Percentiles rank a stretch among this genome's conserved stretches.
Conservation (phyloP, 2,888 invertebrate species). For the Dynastes maya region DNA sequence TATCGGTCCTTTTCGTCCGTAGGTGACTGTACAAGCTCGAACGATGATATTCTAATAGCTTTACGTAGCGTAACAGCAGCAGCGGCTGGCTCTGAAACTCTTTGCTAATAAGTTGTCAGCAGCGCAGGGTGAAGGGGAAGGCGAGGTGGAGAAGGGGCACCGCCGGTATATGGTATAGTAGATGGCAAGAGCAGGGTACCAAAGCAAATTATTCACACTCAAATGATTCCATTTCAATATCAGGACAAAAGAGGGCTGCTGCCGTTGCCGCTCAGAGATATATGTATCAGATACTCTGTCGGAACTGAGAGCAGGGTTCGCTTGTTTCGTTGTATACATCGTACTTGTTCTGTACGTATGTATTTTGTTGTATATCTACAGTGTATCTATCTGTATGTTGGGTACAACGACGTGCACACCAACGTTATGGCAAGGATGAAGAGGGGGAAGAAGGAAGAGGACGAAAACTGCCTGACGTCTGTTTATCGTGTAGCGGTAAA, state of each 20-base stretch:
- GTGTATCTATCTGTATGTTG: neutral
- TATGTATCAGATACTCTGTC: conserved; percentile 65
- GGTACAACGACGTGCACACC: conserved; percentile 3
- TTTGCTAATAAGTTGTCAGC: conserved; percentile 67
- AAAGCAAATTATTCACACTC: conserved; percentile 81
- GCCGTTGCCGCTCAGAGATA: conserved; percentile 61
- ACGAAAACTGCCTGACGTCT: conserved; percentile 49
- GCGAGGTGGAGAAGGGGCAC: conserved; percentile 52
- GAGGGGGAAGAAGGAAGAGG: conserved; percentile 1
- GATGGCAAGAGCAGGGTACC: conserved; percentile 64
- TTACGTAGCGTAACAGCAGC: conserved; percentile 52
- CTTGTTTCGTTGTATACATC: conserved; percentile 36
- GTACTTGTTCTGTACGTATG: conserved; percentile 27
- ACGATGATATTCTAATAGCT: conserved; percentile 52
- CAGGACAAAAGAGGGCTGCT: conserved; percentile 75
- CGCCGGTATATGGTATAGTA: conserved; percentile 36
- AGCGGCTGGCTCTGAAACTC: conserved; percentile 56
- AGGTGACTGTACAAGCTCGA: neutral
- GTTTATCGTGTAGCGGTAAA: conserved; percentile 52
- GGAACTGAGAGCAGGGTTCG: conserved; percentile 43
- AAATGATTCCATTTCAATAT: conserved; percentile 82
- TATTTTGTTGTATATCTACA: conserved; percentile 27
- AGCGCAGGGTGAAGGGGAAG: conserved; percentile 53
- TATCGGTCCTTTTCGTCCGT: neutral
- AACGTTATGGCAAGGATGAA: neutral